Base-by-base conservation (phyloP, 1,140 invertebrate species). In the Rhyacophila brunnea region DNA sequence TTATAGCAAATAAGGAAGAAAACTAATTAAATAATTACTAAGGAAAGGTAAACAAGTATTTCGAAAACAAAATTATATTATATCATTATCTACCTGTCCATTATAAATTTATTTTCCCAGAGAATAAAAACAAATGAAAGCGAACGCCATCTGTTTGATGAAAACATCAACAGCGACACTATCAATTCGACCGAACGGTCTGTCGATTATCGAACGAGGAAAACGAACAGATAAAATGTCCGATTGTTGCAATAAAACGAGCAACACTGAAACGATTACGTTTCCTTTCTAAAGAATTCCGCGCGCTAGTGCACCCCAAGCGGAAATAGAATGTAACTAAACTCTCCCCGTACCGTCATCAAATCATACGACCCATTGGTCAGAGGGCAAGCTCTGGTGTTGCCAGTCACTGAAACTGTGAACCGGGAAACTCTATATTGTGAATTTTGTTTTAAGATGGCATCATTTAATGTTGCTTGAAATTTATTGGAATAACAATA, bases 311-410 rank as follows among this genome's bases (percentile, higher is more conserved):
- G 42, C 42, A 36, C 43, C 43, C 44, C 23, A 34, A 50, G 38
- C 13, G 55, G 55, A 58, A 51, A 49, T 20, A 58, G 55, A 47
- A 53, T 64, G 61, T 59, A 64, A 62, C 60, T 62, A 58, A 62
- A 62, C 54, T 54, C 42, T 53, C 46, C 23, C 44, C 44, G 55
- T 44, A 49, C 55, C 43, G 50, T 63, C 55, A 64, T 64, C 56
- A 56, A 64, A 64, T 64, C 56, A 59, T 42, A 64, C 61, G 52
- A 47, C 14, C 43, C 61, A 64, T 56, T 51, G 61, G 61, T 46
- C 61, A 58, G 49, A 46, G 56, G 45, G 45, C 36, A 47, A 51
- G 51, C 23, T n/a, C n/a, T 28, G 9, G 23, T 48, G 60, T 42
- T 62, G 40, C 54, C 44, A 40, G 58, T n/a, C n/a, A 28, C 23